A percentile compares a stretch with the other conserved stretches of the same genome.
These are phyloP conservation scores for Philonicus albiceps DNA, from an alignment of 2,888 invertebrate species.

Conservation along the genomic window DNA sequence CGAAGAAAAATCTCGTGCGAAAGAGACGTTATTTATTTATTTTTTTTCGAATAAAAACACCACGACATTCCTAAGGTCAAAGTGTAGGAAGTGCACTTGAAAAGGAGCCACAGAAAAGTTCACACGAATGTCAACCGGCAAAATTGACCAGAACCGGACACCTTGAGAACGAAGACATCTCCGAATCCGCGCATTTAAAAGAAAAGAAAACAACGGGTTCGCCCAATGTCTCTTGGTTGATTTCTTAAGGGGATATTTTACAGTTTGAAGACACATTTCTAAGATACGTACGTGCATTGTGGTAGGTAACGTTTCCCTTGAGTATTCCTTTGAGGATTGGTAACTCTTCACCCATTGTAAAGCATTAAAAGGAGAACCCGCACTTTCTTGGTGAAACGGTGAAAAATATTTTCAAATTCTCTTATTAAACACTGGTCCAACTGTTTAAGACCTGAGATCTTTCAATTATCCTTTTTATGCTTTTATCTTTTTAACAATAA, in stretches of 20 bases:
- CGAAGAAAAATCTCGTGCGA: background rate
- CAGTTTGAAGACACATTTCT: constrained; percentile 52
- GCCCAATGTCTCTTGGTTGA: background rate
- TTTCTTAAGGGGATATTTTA: background rate
- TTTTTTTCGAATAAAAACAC: background rate
- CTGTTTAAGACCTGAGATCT: background rate
- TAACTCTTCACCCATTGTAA: constrained; percentile 85
- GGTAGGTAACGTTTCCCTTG: constrained; percentile 89
- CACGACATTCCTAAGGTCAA: constrained; percentile 5
- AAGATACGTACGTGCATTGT: constrained; percentile 87
- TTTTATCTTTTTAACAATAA: background rate
- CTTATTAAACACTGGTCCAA: background rate
- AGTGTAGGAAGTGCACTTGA: constrained; percentile 22
- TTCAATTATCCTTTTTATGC: background rate
- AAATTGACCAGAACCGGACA: background rate
- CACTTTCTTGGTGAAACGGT: constrained; percentile 1
- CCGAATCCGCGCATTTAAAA: background rate
- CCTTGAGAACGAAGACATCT: background rate
- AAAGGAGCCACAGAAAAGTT: constrained; percentile 5
- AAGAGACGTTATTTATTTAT: background rate
- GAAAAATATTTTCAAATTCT: background rate
- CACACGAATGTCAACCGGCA: background rate
- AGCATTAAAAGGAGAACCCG: constrained; percentile 29
- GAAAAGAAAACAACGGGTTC: background rate
- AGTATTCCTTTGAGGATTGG: constrained; percentile 90